Base-by-base conservation (phyloP, 2,888 invertebrate genomes). In the Ypsolopha sequella region DNA sequence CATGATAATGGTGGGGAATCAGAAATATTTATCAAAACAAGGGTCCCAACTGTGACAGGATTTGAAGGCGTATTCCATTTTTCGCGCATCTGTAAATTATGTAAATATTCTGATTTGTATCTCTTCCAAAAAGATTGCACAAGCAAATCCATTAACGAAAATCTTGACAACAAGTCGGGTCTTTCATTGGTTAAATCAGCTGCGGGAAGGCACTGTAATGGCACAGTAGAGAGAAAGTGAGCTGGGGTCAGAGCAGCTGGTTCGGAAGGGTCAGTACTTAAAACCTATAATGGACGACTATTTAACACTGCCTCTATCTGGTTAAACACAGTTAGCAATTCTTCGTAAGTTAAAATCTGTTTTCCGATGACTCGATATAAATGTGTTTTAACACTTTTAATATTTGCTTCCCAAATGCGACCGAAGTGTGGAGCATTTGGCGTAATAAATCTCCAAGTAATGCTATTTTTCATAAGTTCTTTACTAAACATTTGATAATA, bases 321-420 rank as follows among this genome's bases (percentile, higher is more conserved):
- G n/a, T n/a, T n/a, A n/a, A n/a, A n/a, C n/a, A n/a, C n/a, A n/a
- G n/a, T n/a, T n/a, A 38, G 38, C 11, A 55, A 10, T 39, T 53
- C 52, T 41, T 53, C 52, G 41, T 34, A 54, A 7, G 52, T 48
- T 1, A 54, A 34, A 10, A 45, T 11, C 24, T 38, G 48, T 6
- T 41, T 41, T 1, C 52, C 51, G 1, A 55, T 48, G 11, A 53
- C 43, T 2, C 53, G 52, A 13, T 35, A 47, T 1, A 55, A 13
- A n/a, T 49, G 52, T 6, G 38, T 41, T 45, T 53, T 55, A 10
- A 44, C 24, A 13, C 11, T 48, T 44, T 52, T 50, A 6, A 52
- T 44, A 7, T 11, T 34, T 6, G 39, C 35, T 46, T 53, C 50
- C 33, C 36, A 52, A 10, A 47, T 48, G 11, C 50, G 48, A 24